A percentile compares a stretch with the other conserved stretches of the same genome.
phyloP scores from a whole-genome alignment of 2,113 vertebrate species.

The Ceratotherium simum region DNA sequence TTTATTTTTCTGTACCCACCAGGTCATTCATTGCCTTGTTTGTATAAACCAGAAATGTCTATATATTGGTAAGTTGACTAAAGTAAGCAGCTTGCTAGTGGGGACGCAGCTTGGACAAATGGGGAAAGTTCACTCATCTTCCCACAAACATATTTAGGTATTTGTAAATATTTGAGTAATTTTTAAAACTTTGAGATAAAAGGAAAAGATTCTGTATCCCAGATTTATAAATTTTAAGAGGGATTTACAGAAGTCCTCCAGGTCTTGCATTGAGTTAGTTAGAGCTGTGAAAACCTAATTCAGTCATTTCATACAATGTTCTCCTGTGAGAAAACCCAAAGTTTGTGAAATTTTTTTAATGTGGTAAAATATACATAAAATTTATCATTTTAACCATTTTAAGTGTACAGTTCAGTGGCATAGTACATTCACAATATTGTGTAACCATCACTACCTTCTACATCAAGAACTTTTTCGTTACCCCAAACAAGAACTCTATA shows the following conservation, averaged over 20 bases:
- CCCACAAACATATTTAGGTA: neutral
- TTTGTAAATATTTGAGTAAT: neutral
- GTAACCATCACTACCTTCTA: neutral
- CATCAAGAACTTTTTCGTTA: neutral
- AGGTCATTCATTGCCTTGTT: neutral
- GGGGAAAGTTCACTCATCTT: neutral
- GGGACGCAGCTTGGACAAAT: neutral
- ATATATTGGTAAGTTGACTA: neutral
- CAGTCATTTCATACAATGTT: neutral
- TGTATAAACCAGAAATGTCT: neutral
- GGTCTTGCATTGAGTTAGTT: conserved; percentile 16
- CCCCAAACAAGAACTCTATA: neutral
- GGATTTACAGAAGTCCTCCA: neutral
- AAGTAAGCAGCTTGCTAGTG: neutral
- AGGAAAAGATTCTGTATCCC: neutral
- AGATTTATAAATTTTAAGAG: neutral
- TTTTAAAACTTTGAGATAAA: neutral
- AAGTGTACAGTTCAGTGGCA: neutral
- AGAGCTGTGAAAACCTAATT: neutral
- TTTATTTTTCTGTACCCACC: neutral
- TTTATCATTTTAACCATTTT: neutral
- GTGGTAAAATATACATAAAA: neutral
- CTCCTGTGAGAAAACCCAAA: neutral
- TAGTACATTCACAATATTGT: neutral
- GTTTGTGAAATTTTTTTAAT: neutral